Conservation (phyloP, 2,888 invertebrate species). For the Hedya salicella region DNA sequence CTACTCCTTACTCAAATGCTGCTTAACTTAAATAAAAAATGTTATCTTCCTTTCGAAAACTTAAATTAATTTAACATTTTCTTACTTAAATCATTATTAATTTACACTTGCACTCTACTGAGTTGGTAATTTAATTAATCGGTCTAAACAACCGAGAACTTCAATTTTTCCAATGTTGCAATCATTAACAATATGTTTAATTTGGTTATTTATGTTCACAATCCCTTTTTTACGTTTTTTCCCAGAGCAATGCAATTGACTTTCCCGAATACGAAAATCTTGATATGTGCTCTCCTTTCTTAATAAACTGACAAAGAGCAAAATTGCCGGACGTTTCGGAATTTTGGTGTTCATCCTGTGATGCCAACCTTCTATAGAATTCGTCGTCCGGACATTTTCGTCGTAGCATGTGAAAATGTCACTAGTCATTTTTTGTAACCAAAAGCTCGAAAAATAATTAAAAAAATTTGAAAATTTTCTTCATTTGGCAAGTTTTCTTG, state of each 20-base stretch:
- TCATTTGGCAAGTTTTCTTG: too few species aligned
- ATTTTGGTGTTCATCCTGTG: conserved; percentile 25
- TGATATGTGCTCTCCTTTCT: neutral
- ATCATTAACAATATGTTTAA: neutral
- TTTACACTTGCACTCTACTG: too few species aligned
- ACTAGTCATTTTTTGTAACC: conserved; percentile 23
- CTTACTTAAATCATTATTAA: too few species aligned
- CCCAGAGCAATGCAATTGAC: neutral
- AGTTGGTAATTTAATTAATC: too few species aligned
- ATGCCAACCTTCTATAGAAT: conserved; percentile 25
- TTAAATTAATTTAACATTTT: too few species aligned
- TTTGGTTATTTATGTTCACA: neutral
- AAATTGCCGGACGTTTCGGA: neutral
- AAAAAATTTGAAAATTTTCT: too few species aligned
- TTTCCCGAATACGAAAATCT: too few species aligned
- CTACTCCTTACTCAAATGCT: too few species aligned
- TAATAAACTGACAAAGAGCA: neutral
- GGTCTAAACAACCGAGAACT: neutral
- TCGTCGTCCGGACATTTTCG: conserved; percentile 25
- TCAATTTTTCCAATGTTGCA: neutral
- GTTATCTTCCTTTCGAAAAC: too few species aligned
- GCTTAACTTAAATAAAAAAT: too few species aligned
- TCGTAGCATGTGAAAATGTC: conserved; percentile 14
- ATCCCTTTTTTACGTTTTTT: neutral
- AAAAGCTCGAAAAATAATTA: conserved; percentile 18